These are phyloP conservation scores for Sander lucioperca DNA, from an alignment of 2,113 vertebrate genomes.

Conservation along the genomic window DNA sequence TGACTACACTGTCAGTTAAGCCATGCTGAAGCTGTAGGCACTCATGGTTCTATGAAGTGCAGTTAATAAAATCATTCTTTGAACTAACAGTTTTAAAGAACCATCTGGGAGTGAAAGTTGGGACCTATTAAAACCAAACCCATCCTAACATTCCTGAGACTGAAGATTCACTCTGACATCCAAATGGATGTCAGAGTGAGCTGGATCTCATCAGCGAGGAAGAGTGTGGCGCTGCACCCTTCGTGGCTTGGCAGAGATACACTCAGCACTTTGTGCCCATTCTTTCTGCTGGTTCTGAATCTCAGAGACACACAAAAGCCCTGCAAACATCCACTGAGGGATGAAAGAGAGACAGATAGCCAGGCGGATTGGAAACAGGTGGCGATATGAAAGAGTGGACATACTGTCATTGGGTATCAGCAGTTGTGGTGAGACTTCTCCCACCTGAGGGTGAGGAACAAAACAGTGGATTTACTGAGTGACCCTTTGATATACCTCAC, in stretches of 20 bases:
- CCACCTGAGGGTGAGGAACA: constrained; percentile 17
- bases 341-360: not conserved
- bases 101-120: constrained; percentile 32
- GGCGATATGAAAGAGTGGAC: constrained; percentile 23
- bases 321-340: constrained; percentile 20
- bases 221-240: constrained; percentile 7
- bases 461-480: not conserved
- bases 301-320: constrained; percentile 20
- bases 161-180: constrained; percentile 9
- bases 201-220: constrained; percentile 12
- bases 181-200: no score
- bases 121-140: constrained; percentile 15
- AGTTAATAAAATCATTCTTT: constrained; percentile 15
- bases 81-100: constrained; percentile 37
- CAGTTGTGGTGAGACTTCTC: constrained; percentile 2
- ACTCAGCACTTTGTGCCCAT: constrained; percentile 31
- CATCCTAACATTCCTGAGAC: constrained; percentile 16
- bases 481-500: not conserved
- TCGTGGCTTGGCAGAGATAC: constrained; percentile 40
- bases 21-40: not conserved
- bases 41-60: not conserved
- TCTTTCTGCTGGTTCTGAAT: constrained; percentile 19
- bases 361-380: not conserved
- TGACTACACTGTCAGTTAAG: not conserved
- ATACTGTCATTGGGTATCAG: not conserved